These are phyloP conservation scores for Poeciliopsis paucimaculata DNA, from an alignment of 2,797 vertebrate genomes.

Conservation along the genomic window DNA sequence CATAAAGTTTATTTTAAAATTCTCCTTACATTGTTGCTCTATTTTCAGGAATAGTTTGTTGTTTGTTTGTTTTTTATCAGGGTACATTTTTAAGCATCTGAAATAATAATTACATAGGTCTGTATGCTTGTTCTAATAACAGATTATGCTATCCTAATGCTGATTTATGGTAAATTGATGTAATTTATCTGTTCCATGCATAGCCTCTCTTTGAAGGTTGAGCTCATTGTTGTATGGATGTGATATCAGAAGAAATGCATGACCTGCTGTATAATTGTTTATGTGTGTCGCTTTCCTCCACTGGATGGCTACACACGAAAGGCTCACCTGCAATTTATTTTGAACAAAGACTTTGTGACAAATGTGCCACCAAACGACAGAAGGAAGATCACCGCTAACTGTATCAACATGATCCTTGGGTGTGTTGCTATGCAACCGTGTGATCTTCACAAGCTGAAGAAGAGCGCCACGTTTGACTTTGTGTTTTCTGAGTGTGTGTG, in stretches of 20 bases:
- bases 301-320: conserved; percentile 12
- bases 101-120: conserved; percentile 1
- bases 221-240: conserved; percentile 6
- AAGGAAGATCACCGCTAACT: conserved; percentile 55
- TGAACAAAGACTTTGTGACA: conserved; percentile 35
- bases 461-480: conserved; percentile 32
- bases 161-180: conserved; percentile 5
- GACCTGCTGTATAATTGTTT: conserved; percentile 18
- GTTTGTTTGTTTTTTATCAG: not conserved
- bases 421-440: conserved; percentile 67
- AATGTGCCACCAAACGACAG: conserved; percentile 33
- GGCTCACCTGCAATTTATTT: conserved; percentile 8
- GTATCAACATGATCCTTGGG: conserved; percentile 33
- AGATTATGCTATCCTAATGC: conserved; percentile 1
- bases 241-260: not conserved
- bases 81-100: not conserved
- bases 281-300: not conserved
- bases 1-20: conserved; percentile 7
- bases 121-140: conserved; percentile 1
- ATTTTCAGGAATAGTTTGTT: not conserved
- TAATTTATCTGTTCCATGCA: conserved; percentile 16
- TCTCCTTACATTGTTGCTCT: not conserved
- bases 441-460: conserved; percentile 39
- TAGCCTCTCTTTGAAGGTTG: conserved; percentile 4
- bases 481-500: conserved; percentile 18